Evolutionary conservation across 1,140 invertebrate genomes (phyloP), one percentile per base, ranked within the genome.

Genomic region (Ceratitis capitata): DNA sequence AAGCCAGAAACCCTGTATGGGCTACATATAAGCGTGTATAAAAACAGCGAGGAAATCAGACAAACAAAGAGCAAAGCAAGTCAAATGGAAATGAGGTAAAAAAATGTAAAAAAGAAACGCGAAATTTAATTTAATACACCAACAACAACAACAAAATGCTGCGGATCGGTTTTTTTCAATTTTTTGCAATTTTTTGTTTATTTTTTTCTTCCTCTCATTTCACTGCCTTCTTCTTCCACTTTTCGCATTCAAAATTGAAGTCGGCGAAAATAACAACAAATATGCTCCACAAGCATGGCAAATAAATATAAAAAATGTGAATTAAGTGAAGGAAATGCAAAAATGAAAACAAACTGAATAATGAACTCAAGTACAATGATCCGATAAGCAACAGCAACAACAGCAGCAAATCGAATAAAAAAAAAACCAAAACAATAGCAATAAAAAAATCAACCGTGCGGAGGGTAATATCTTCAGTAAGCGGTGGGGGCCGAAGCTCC

Each of bases 331-430:
- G 39, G 69, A 78, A 45, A 26, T 39, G 35, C 39, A 45, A 78
- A 45, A 45, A 78, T 47, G 69, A 78, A 78, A 78, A 78, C 69
- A 78, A 78, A 78, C 69, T 78, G 69, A 78, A 78, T 78, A 78
- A 78, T 78, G 69, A 78, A 78, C 69, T 78, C 69, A 78, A 78
- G 69, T 78, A 78, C 69, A 78, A 78, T 78, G 69, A 78, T 78
- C 69, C 69, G 69, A 78, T 78, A 78, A 78, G 39, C 39, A 78
- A 45, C 69, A 69, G 42, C 32, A 78, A 78, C 35, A 78, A 78
- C 19, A 78, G 45, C 39, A 45, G 7, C 35, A 35, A 69, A 69
- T 19, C 16, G n/a, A n/a, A n/a, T n/a, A 29, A 23, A 9, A 23
- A 10, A 32, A 61, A 32, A 45, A 45, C n/a, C 2, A 78, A 78